Evolutionary conservation across 2,113 vertebrate genomes (phyloP), one percentile per base, ranked within the genome.

Genomic region (Neomonachus schauinslandi): DNA sequence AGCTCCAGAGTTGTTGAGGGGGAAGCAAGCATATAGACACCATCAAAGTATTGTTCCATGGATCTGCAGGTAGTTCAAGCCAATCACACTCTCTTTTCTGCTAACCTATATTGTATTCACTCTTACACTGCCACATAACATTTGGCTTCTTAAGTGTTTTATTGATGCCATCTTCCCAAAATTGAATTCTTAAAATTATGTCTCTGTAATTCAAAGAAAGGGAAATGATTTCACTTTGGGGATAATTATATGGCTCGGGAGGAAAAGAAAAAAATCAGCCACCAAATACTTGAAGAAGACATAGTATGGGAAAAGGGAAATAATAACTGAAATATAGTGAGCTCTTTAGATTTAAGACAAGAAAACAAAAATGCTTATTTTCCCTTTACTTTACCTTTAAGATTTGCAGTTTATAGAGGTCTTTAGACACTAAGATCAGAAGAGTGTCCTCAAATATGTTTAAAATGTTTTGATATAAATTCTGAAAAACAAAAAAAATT

Each of bases 341-440:
- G 1, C 0, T 88, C 5, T 89, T 83, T 46, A 57, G 51, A 87
- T 53, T 42, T 61, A 46, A 67, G 46, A 79, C 36, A 91, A 61
- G 24, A 77, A 86, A 89, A n/a, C 4, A 12, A 88, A 74, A 51
- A 10, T 12, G 15, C 16, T 51, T 55, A 26, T 74, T 95, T 94
- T 12, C 18, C 16, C 39, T 90, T 92, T 84, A 96, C 28, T 82
- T 91, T 97, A 97, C 98, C 98, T 96, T 97, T 92, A 98, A 93
- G 63, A 98, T 80, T 33, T 98, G 97, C 51, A 98, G 61, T 74
- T 98, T 98, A 92, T 98, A 98, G 94, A 98, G 42, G 19, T 98
- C 98, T 94, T 97, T 96, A 85, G 92, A 92, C 15, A 98, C 96
- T 84, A 98, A 97, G 31, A 92, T 96, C 80, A 95, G 51, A 92